phyloP scores from a whole-genome alignment of 30 jellyfish, hydroid and myxozoan species.

The Clytia hemisphaerica region DNA sequence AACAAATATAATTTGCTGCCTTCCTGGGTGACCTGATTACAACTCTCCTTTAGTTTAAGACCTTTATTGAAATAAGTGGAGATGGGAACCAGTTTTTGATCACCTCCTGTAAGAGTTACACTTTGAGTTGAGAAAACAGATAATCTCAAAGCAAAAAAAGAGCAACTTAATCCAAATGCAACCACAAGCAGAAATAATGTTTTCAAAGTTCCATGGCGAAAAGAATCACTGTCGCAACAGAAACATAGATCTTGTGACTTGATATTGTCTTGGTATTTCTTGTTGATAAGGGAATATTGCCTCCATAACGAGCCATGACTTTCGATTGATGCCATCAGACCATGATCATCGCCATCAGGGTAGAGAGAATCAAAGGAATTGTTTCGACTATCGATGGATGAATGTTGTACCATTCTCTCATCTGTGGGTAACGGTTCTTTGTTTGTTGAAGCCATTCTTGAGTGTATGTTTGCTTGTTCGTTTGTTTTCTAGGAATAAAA shows the following conservation, averaged over 20 bases:
- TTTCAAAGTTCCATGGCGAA: slow-evolving; percentile 1
- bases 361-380: slow-evolving; percentile 8
- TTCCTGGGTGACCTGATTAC: not conserved
- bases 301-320: slow-evolving; percentile 3
- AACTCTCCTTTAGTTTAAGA: not conserved
- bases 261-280: not conserved
- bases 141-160: slow-evolving; percentile 4
- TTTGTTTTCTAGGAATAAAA: too few species aligned
- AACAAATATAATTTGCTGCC: slow-evolving; percentile 3
- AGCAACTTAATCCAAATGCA: slow-evolving; percentile 9
- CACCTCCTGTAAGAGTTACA: slow-evolving; percentile 20
- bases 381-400: too few species aligned
- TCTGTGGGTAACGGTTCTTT: too few species aligned
- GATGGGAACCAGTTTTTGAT: slow-evolving; percentile 15
- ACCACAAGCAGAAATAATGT: not conserved
- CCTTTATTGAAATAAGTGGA: slow-evolving; percentile 30
- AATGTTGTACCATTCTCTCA: too few species aligned
- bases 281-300: slow-evolving; percentile 7
- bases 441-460: too few species aligned
- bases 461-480: too few species aligned
- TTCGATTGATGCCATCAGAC: not conserved
- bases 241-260: not conserved
- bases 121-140: slow-evolving; percentile 1
- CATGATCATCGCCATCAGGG: not conserved
- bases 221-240: not conserved